A percentile compares a stretch with the other conserved stretches of the same genome.
Evolutionary conservation across 2,797 vertebrate genomes (phyloP).

Genomic region (Myripristis murdjan): DNA sequence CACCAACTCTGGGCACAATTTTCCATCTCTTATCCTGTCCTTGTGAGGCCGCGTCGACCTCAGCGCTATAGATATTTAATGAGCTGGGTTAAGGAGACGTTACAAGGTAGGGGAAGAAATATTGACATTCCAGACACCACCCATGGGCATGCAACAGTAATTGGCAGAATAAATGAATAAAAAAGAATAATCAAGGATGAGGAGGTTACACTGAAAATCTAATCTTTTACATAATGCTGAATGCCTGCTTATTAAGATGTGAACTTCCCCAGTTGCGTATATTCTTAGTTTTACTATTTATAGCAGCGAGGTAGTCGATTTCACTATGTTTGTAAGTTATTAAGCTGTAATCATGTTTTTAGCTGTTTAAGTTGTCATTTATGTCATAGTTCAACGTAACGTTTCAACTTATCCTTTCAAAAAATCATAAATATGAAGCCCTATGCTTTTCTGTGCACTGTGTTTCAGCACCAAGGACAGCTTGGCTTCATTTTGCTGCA

Average conservation of each 20-base stretch:
- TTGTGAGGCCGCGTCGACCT: constrained; percentile 7
- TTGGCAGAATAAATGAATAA: constrained; percentile 69
- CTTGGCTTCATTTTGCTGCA: constrained; percentile 3
- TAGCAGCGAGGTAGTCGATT: no score
- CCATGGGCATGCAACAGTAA: constrained; percentile 55
- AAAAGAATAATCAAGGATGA: constrained; percentile 56
- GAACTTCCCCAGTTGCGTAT: background rate
- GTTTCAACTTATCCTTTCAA: no score
- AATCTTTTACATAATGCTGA: constrained; percentile 13
- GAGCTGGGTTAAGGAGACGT: constrained; percentile 46
- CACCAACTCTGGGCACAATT: background rate
- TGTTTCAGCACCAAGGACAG: constrained; percentile 8
- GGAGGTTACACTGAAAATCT: constrained; percentile 46
- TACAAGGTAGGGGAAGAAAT: constrained; percentile 31
- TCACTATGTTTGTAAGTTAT: no score
- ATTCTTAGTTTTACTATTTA: no score
- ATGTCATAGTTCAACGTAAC: no score
- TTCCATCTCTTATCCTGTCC: constrained; percentile 21
- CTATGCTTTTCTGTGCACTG: no score
- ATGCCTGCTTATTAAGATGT: constrained; percentile 26
- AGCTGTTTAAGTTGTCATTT: no score
- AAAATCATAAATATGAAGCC: no score
- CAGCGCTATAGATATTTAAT: constrained; percentile 51
- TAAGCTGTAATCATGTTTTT: no score
- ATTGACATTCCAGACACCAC: constrained; percentile 49